phyloP scores from a whole-genome alignment of 1,140 invertebrate genomes.

The Leptopilina boulardi region DNA sequence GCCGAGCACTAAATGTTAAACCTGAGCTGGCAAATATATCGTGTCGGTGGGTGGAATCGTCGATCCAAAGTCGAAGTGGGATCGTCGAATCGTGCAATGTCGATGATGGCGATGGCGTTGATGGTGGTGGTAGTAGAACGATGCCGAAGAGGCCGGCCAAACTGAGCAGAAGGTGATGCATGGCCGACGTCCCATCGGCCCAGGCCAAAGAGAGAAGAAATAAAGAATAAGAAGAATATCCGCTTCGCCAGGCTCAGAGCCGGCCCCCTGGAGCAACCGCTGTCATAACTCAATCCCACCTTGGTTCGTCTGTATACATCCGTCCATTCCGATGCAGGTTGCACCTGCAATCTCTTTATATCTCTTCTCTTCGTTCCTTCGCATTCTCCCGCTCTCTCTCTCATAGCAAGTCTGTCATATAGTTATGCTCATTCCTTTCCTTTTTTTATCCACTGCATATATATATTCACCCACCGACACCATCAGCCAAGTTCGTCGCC shows the following conservation, averaged over 20 bases:
- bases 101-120: conserved; percentile 68
- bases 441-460: conserved; percentile 29
- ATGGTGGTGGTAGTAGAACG: conserved; percentile 59
- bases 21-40: conserved; percentile 53
- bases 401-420: conserved; percentile 3
- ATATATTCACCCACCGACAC: neutral
- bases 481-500: neutral
- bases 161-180: conserved; percentile 74
- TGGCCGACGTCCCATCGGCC: conserved; percentile 72
- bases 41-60: conserved; percentile 57
- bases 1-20: conserved; percentile 54
- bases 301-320: conserved; percentile 58
- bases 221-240: conserved; percentile 74
- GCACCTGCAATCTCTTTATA: conserved; percentile 55
- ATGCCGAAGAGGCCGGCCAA: conserved; percentile 70
- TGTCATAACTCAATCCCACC: conserved; percentile 78
- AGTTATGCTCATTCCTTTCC: conserved; percentile 39
- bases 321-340: conserved; percentile 50
- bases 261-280: conserved; percentile 75
- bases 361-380: conserved; percentile 33
- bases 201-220: conserved; percentile 63
- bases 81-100: conserved; percentile 66
- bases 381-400: neutral
- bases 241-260: conserved; percentile 64
- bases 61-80: conserved; percentile 58